Evolutionary conservation across 2,113 vertebrate genomes (phyloP).

Genomic region (Heptranchias perlo): DNA sequence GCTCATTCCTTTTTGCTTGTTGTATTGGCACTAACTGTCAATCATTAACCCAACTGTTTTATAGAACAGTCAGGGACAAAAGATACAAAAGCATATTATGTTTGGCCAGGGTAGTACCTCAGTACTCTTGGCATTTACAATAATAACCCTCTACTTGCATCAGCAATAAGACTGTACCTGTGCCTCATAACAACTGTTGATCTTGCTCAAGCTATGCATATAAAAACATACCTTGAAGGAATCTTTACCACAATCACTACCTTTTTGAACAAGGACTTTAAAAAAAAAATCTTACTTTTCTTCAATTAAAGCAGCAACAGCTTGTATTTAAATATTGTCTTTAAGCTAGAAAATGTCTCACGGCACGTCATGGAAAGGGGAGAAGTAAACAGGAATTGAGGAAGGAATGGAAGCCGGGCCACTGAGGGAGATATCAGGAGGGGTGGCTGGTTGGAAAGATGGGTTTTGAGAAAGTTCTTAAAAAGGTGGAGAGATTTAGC

Average conservation of each 20-base stretch:
- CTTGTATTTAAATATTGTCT: neutral
- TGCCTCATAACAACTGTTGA: neutral
- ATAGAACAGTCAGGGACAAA: slow-evolving; percentile 18
- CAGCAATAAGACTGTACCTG: neutral
- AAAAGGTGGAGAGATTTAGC: neutral
- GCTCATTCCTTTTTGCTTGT: no score
- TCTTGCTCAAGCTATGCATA: neutral
- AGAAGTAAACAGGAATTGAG: neutral
- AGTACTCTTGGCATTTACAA: neutral
- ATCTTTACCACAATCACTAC: neutral
- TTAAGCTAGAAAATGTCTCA: neutral
- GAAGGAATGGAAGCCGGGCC: neutral
- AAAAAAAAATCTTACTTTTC: neutral
- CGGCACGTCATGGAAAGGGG: neutral
- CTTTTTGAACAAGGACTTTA: neutral
- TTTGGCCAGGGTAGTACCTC: neutral
- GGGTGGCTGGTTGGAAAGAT: neutral
- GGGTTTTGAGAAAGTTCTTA: neutral
- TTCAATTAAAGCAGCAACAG: neutral
- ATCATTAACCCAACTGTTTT: slow-evolving; percentile 16
- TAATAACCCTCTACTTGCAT: neutral
- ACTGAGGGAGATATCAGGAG: neutral
- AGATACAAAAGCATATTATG: neutral
- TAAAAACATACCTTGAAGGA: neutral
- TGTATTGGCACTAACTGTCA: neutral